Evolutionary conservation across 2,888 invertebrate genomes (phyloP), one percentile per base, ranked within the genome.

Genomic region (Campoletis raptor): DNA sequence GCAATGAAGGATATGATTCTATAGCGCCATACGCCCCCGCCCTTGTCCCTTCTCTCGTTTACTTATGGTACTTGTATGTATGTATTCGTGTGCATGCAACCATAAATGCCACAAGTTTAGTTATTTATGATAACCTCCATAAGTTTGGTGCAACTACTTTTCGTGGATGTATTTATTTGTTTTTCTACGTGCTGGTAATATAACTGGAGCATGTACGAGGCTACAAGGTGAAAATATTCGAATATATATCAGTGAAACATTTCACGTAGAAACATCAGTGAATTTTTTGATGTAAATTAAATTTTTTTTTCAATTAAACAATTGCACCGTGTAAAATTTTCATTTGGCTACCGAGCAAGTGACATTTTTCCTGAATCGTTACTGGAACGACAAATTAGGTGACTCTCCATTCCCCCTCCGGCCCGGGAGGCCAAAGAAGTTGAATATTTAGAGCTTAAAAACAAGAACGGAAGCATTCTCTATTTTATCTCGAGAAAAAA

Each of bases 161-260:
- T 91, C 90, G 90, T 90, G 88, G 90, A 92, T 92, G 85, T 92
- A 92, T 92, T 92, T 92, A 92, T 92, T 91, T 92, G 92, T 92
- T 92, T 91, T 91, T 91, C 90, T 88, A 86, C 88, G 87, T 89
- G 88, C 86, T 81, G 88, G 87, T 83, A 85, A 87, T 85, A 79
- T 88, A 90, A 91, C 90, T 88, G 90, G 90, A 88, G 88, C 89
- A 87, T 81, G 81, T 81, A 74, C 73, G 54, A 81, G 54, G 36
- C 61, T 73, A 30, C n/a, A 73, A 48, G 21, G 61, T 37, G 73
- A 74, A 67, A 30, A 57, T 70, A 54, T 45, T 18, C 30, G 12
- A 61, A 61, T 30, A 61, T 61, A 30, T 61, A 61, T 61, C 8
- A 57, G 30, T 61, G 61, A 30, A 4, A 15, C 24, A 30, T 61